phyloP scores from a whole-genome alignment of 2,797 vertebrate species.

The Crypturellus tataupa region DNA sequence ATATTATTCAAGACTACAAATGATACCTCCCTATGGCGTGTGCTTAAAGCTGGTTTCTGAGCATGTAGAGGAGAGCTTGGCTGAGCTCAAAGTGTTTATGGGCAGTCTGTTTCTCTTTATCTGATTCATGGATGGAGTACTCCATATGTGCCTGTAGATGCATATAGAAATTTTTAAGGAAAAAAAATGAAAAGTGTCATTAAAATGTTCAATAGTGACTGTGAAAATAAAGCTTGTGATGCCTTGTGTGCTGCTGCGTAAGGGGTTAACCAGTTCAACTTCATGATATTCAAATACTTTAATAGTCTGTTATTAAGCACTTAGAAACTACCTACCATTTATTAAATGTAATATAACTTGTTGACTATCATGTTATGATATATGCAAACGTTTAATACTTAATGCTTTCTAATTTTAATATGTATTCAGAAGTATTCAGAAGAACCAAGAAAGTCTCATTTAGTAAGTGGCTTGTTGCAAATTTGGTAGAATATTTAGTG shows the following conservation, averaged over 20 bases:
- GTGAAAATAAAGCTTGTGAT: not conserved
- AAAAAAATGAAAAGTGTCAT: not conserved
- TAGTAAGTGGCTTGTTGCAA: not conserved
- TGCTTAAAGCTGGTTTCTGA: not conserved
- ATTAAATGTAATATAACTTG: not conserved
- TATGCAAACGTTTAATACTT: not conserved
- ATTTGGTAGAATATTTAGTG: not conserved
- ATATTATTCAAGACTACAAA: not conserved
- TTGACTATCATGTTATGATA: not conserved
- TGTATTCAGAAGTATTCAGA: not conserved
- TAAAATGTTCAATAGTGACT: not conserved
- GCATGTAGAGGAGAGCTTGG: not conserved
- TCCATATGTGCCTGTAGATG: not conserved
- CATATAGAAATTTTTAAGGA: not conserved
- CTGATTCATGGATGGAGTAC: rapidly evolving
- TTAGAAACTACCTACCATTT: not conserved
- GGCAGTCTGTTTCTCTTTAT: not conserved
- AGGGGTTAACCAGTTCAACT: not conserved
- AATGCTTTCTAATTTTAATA: not conserved
- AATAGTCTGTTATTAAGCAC: not conserved
- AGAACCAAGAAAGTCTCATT: not conserved
- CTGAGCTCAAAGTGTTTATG: not conserved
- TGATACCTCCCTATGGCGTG: not conserved
- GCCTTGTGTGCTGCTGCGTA: not conserved
- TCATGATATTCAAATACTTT: not conserved